These are phyloP conservation scores for Unio pictorum DNA, from an alignment of 2,888 invertebrate genomes.

Conservation along the genomic window DNA sequence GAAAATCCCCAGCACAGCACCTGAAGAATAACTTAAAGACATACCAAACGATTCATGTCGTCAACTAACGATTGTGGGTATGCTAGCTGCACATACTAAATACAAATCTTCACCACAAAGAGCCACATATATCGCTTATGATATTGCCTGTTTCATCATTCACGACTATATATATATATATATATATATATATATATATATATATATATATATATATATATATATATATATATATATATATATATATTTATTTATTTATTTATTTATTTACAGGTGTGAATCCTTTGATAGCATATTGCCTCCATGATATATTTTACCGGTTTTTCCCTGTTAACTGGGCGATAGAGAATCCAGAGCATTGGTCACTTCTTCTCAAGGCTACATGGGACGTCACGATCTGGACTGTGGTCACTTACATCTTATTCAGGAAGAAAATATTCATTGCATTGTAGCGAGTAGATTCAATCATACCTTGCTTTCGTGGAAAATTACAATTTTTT, in stretches of 20 bases:
- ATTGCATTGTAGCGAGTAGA: conserved; percentile 35
- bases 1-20: too few species aligned
- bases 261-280: conserved; percentile 82
- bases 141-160: too few species aligned
- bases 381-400: conserved; percentile 83
- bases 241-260: too few species aligned
- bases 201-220: background rate
- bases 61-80: too few species aligned
- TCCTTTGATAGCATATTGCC: conserved; percentile 89
- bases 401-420: conserved; percentile 83
- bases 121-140: too few species aligned
- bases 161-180: background rate
- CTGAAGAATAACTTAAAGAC: too few species aligned
- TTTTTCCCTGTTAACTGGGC: conserved; percentile 81
- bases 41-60: too few species aligned
- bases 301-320: conserved; percentile 83
- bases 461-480: too few species aligned
- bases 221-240: background rate
- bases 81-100: too few species aligned
- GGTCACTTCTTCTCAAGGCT: conserved; percentile 80
- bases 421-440: conserved; percentile 84
- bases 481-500: too few species aligned
- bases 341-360: conserved; percentile 76
- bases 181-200: background rate
- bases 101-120: too few species aligned